Evolutionary conservation across 2,888 invertebrate species (phyloP), one percentile per base, ranked within the genome.

Genomic region (Tenthredo mesomela): DNA sequence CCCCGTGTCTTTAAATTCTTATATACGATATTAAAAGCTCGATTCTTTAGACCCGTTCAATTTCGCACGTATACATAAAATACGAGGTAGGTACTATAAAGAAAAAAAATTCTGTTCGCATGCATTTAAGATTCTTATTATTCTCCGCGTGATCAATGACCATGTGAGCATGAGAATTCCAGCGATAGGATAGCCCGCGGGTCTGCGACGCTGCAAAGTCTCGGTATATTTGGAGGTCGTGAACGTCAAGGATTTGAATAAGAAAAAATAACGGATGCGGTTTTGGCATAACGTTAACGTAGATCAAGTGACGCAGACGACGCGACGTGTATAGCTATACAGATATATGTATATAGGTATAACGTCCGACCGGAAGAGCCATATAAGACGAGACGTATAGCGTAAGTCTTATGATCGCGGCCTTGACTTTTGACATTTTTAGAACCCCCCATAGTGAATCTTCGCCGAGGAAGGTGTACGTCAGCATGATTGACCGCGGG

Each of bases 401-500:
- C 29, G 2, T 4, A 5, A 3, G 25, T 37, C 37, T 37, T 29
- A 21, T 5, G 21, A 43, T 2, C n/a, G 15, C 54, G 77, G 29
- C 77, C 77, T 77, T 77, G 77, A 77, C 29, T 10, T 77, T 54
- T 54, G 77, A 77, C 47, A 54, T 29, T 54, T 54, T 77, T 3
- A 40, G 77, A 29, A 50, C 50, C 50, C 77, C 77, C 50, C 77
- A n/a, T 7, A 54, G 77, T 33, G 77, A 77, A 77, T 54, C 54
- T 25, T 77, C 54, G 7, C 15, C 54, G 29, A 54, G 61, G 73
- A 67, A 47, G 61, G 61, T 54, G 47, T 33, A 80, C 70, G 73
- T 70, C 83, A 65, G 47, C n/a, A 6, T 43, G 83, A 71, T 25
- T 75, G 43, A 25, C 21, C 54, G 29, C 50, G 61, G 47, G 29